phyloP scores from a whole-genome alignment of 2,797 vertebrate genomes.

The Columba guinea region DNA sequence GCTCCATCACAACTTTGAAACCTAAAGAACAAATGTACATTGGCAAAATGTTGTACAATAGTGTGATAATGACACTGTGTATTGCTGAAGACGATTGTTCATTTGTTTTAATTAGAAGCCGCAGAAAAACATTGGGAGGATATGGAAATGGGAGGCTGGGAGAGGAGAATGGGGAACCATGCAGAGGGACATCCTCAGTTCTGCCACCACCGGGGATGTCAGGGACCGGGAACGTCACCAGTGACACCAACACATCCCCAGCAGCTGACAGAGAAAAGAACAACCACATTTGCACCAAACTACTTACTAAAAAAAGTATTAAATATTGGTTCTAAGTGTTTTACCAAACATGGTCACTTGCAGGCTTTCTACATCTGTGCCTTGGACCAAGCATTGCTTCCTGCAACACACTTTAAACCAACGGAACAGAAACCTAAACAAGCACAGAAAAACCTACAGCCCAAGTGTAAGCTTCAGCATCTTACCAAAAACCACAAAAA shows the following conservation, averaged over 20 bases:
- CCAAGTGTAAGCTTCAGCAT: background rate
- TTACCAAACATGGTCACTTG: too few species aligned
- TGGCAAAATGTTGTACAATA: fast-evolving
- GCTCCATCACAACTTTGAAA: background rate
- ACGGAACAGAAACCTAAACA: background rate
- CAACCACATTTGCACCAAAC: fast-evolving
- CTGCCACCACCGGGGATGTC: fast-evolving
- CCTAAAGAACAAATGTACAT: too few species aligned
- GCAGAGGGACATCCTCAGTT: background rate
- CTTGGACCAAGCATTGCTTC: background rate
- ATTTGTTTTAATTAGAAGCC: fast-evolving
- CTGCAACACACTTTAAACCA: fast-evolving
- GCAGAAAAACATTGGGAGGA: fast-evolving
- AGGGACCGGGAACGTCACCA: background rate
- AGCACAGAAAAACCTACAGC: background rate
- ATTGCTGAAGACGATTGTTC: too few species aligned
- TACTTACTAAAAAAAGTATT: fast-evolving
- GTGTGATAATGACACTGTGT: fast-evolving
- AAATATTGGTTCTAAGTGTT: too few species aligned
- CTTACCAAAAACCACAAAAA: background rate
- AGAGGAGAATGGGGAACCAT: background rate
- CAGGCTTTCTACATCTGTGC: background rate
- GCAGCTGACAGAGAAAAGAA: fast-evolving
- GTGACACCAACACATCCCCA: background rate
- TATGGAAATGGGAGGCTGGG: fast-evolving